A percentile compares a stretch with the other conserved stretches of the same genome.
These are phyloP conservation scores for Oryzias dopingdopingensis DNA, from an alignment of 2,797 vertebrate species.

Conservation along the genomic window DNA sequence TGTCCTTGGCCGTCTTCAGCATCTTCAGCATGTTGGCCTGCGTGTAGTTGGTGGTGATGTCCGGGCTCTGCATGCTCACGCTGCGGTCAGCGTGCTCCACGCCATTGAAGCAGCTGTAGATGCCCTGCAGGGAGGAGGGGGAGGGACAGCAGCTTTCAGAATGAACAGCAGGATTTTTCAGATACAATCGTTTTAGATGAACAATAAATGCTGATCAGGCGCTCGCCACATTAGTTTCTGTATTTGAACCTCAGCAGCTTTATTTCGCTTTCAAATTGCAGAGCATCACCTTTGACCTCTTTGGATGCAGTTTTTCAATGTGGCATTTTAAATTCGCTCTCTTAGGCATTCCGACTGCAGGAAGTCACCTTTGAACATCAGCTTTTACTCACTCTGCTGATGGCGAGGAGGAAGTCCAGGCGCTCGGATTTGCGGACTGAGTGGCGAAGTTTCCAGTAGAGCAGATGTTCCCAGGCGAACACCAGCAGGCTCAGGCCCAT, in stretches of 20 bases:
- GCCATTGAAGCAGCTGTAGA: constrained; percentile 96
- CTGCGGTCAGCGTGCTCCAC: constrained; percentile 83
- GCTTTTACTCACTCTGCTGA: constrained; percentile 86
- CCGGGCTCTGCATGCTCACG: constrained; percentile 80
- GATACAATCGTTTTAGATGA: too few relatives aligned
- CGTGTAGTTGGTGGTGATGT: constrained; percentile 86
- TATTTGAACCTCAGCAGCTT: constrained; percentile 27
- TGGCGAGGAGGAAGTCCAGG: constrained; percentile 90
- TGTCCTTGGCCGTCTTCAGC: constrained; percentile 93
- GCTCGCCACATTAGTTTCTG: constrained; percentile 35
- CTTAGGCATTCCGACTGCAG: constrained; percentile 26
- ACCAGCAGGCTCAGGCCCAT: constrained; percentile 97
- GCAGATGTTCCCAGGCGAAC: constrained; percentile 94
- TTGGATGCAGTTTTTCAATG: constrained; percentile 54
- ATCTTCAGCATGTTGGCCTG: constrained; percentile 95
- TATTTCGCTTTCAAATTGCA: constrained; percentile 61
- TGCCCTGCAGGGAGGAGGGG: constrained; percentile 77
- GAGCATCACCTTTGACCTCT: constrained; percentile 37
- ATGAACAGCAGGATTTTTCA: too few relatives aligned
- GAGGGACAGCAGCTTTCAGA: too few relatives aligned
- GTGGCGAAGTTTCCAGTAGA: constrained; percentile 95
- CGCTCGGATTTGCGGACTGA: constrained; percentile 83
- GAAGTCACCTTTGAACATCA: constrained; percentile 1
- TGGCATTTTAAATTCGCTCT: constrained; percentile 67
- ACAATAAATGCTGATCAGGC: constrained; percentile 33